Percentiles rank a stretch among this genome's conserved stretches.
These are phyloP conservation scores for Anastatus disparis DNA, from an alignment of 1,140 invertebrate genomes.

Conservation along the genomic window DNA sequence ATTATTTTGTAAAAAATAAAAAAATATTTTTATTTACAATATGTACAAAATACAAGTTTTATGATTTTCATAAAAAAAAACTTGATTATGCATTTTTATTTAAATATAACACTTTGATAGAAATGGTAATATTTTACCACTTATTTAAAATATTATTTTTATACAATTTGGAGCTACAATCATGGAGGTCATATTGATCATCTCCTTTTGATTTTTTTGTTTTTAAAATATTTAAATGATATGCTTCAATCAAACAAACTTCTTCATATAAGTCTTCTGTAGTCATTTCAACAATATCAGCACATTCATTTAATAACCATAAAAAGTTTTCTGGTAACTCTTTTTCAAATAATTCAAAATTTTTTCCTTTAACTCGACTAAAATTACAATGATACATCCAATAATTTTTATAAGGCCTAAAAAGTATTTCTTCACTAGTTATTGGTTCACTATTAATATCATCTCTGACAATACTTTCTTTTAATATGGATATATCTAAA, in stretches of 20 bases:
- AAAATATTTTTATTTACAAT: neutral
- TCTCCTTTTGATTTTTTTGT: neutral
- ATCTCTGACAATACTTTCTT: neutral
- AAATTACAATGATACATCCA: constrained; percentile 59
- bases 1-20: neutral
- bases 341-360: constrained; percentile 58
- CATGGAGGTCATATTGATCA: constrained; percentile 8
- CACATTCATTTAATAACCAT: constrained; percentile 68
- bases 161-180: constrained; percentile 6
- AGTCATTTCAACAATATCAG: constrained; percentile 60
- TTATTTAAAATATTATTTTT: constrained; percentile 23
- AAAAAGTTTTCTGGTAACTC: constrained; percentile 65
- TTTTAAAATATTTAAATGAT: constrained; percentile 45
- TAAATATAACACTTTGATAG: neutral
- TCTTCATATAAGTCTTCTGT: constrained; percentile 65
- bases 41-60: neutral
- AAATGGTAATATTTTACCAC: constrained; percentile 31
- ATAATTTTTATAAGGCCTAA: constrained; percentile 56
- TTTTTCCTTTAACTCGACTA: constrained; percentile 48
- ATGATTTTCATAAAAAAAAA: neutral
- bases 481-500: constrained; percentile 41
- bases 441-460: neutral
- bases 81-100: neutral
- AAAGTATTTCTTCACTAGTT: constrained; percentile 43
- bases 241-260: constrained; percentile 54